Percentiles rank a stretch among this genome's conserved stretches.
Conservation (phyloP, 2,888 invertebrate species). For the Piscicola geometra region DNA sequence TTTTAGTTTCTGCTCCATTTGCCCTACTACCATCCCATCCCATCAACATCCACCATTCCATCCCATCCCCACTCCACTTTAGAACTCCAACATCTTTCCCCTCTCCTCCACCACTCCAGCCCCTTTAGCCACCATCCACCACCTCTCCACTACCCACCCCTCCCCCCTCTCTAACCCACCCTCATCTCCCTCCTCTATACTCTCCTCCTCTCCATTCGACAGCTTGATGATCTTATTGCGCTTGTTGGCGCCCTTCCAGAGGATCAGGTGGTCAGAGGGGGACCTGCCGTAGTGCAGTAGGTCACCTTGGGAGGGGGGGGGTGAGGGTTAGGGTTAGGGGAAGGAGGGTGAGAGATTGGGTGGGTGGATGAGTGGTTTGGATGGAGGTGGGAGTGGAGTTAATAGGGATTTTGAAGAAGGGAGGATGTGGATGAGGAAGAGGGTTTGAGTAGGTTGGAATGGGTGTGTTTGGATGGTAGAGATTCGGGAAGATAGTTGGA, state of each 20-base stretch:
- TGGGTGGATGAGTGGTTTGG: too few species aligned
- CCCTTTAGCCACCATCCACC: neutral
- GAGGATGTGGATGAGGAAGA: too few species aligned
- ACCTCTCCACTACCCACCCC: neutral
- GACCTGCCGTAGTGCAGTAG: conserved; percentile 14
- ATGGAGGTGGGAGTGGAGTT: too few species aligned
- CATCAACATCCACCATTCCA: too few species aligned
- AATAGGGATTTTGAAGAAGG: too few species aligned
- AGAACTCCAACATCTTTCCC: conserved; percentile 4
- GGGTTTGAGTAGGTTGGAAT: too few species aligned
- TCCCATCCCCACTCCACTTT: too few species aligned
- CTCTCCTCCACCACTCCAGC: neutral
- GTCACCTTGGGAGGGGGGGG: neutral
- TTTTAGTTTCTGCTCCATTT: too few species aligned
- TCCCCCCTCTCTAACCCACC: neutral
- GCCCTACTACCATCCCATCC: too few species aligned
- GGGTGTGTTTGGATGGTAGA: too few species aligned
- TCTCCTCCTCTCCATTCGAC: neutral
- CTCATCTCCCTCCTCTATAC: neutral
- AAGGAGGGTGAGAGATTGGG: too few species aligned
- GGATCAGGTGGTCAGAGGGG: conserved; percentile 22
- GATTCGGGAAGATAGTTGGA: too few species aligned
- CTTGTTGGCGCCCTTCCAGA: conserved; percentile 28
- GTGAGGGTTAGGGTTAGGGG: neutral
- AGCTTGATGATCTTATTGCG: conserved; percentile 26